Evolutionary conservation across 2,888 invertebrate species (phyloP).

Genomic region (Metalampra italica): DNA sequence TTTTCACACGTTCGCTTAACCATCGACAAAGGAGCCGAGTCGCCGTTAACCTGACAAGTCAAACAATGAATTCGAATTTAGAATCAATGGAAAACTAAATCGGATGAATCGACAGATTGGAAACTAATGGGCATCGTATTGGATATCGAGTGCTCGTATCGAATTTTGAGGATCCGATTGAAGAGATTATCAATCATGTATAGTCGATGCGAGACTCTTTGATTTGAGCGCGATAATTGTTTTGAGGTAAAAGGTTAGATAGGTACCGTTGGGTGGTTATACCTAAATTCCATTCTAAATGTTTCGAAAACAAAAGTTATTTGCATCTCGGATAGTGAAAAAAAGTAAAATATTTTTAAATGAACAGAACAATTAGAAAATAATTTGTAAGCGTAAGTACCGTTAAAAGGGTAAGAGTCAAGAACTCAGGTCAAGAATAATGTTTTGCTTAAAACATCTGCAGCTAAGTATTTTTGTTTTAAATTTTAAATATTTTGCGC

Average conservation of each 20-base stretch:
- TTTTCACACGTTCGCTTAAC: conserved; percentile 55
- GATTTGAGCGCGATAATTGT: conserved; percentile 47
- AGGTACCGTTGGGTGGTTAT: conserved; percentile 33
- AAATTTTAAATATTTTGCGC: no score
- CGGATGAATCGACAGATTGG: conserved; percentile 63
- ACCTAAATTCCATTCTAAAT: background rate
- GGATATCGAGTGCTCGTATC: conserved; percentile 20
- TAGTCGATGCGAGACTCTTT: conserved; percentile 32
- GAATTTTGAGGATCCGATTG: conserved; percentile 37
- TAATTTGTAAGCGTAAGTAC: no score
- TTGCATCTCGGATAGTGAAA: no score
- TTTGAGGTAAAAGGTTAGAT: conserved; percentile 28
- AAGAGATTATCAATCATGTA: conserved; percentile 51
- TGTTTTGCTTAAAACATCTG: no score
- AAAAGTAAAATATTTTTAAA: no score
- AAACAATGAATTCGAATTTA: conserved; percentile 56
- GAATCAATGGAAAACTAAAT: conserved; percentile 64
- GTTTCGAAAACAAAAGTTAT: background rate
- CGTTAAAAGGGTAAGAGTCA: no score
- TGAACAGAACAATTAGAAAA: no score
- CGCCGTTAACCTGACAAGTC: conserved; percentile 47
- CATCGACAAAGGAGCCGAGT: conserved; percentile 43
- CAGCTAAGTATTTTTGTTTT: no score
- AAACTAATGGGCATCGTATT: conserved; percentile 38
- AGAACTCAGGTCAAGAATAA: no score